Base-by-base conservation (phyloP, 2,113 vertebrate species). In the Podiceps cristatus region DNA sequence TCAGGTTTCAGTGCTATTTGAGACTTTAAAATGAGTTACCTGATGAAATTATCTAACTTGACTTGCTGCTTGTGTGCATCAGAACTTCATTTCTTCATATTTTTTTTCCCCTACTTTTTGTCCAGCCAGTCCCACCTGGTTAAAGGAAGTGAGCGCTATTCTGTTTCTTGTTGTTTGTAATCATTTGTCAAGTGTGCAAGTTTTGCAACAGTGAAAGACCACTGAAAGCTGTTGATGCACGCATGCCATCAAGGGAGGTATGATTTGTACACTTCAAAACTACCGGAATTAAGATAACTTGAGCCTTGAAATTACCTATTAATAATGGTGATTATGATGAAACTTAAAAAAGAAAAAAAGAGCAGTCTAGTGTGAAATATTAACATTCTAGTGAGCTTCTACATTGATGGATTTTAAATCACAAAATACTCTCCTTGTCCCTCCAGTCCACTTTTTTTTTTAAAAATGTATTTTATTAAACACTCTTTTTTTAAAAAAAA, bases 81-180 rank as follows among this genome's bases (percentile, higher is more conserved):
- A 69, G 49, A 73, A 42, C 11, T 81, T 91, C 0, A 13, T 49
- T 85, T 76, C 40, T 63, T 31, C 1, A 1, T 35, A 24, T 68
- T 42, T 35, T 35, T 68, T 35, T 10, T 4, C 1, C 6, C 11
- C 5, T 5, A 11, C 11, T 23, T 49, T 56, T 42, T 2, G 2
- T 11, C 24, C 58, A 56, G 17, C 12, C 15, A 29, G 28, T 35
- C 50, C 50, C 1, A 1, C 17, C 13, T 50, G 17, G 50, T 56
- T 64, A 58, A 49, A 35, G 35, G n/a, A n/a, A 73, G 29, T 1
- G 1, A 63, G n/a, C 1, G 0, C 50, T 56, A 13, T 52, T 56
- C 18, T 56, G 7, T 25, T 58, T 42, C n/a, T 63, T 20, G 19
- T 7, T 62, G 40, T 55, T 73, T 50, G 35, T 23, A 73, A 42